A percentile compares a stretch with the other conserved stretches of the same genome.
Evolutionary conservation across 2,888 invertebrate species (phyloP).

Genomic region (Hipparchia semele): DNA sequence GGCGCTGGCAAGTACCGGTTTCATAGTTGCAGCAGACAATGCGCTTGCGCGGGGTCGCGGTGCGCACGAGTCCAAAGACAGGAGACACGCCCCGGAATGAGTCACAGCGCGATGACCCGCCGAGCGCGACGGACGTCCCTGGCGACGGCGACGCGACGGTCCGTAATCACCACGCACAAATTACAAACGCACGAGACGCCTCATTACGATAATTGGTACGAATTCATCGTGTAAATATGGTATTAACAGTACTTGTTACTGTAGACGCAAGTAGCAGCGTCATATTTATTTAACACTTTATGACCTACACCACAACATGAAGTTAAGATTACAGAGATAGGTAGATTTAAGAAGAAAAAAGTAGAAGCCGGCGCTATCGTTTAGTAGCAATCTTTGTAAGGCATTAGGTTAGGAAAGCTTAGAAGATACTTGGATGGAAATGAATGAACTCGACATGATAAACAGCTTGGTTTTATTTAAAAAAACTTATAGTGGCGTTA

Average conservation of each 20-base stretch:
- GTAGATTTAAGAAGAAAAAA: too few relatives aligned
- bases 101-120: slow-evolving; percentile 73
- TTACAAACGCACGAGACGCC: slow-evolving; percentile 52
- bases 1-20: slow-evolving; percentile 30
- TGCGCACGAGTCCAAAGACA: slow-evolving; percentile 13
- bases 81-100: slow-evolving; percentile 49
- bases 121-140: slow-evolving; percentile 53
- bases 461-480: background rate
- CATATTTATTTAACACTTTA: background rate
- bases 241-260: background rate
- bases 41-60: slow-evolving; percentile 48
- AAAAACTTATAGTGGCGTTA: background rate
- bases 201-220: slow-evolving; percentile 29
- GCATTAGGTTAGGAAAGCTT: background rate
- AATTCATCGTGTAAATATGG: slow-evolving; percentile 26
- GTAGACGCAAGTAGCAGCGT: background rate
- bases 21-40: slow-evolving; percentile 30
- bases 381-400: too few relatives aligned
- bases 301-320: too few relatives aligned
- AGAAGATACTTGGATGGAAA: background rate
- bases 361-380: too few relatives aligned
- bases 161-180: slow-evolving; percentile 45
- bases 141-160: slow-evolving; percentile 38
- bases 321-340: too few relatives aligned
- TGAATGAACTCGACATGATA: too few relatives aligned